Evolutionary conservation across 2,113 vertebrate species (phyloP), one percentile per base, ranked within the genome.

Genomic region (Scalopus aquaticus): DNA sequence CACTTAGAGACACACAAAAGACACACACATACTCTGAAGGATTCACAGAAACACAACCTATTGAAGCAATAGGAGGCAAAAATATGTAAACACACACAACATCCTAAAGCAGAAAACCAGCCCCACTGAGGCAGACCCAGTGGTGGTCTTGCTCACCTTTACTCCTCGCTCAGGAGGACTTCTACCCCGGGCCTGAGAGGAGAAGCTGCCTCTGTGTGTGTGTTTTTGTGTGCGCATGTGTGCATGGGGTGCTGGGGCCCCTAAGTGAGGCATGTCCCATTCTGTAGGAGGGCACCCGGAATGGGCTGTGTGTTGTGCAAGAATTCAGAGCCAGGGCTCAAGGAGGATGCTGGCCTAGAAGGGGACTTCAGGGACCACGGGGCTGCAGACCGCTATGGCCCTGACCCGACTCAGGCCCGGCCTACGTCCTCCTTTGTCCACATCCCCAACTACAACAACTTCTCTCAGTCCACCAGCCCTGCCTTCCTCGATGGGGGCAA

Each of bases 261-360:
- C 58, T 3, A 19, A 79, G 11, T 93, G 35, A 97, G 70, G 35
- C 49, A 24, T 51, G 20, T n/a, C 39, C 44, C 20, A 0, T 95
- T 96, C 81, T 72, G 9, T 56, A 85, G 54, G 89, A 96, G 95
- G 76, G 80, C 17, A 51, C 97, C 94, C 96, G 96, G 95, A 51
- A 99, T 99, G 99, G 99, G 99, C 98, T 99, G 99, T 98, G 97
- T 98, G 97, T 99, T 98, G 97, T 99, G 99, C 97, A 99, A 99
- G 97, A 98, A 99, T 98, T 98, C 97, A 95, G 98, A 98, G 91
- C 93, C 93, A 0, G 95, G 19, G 42, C 4, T 88, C 94, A 76
- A 95, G 80, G 86, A 93, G 80, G 95, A 86, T 9, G 97, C 92
- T 39, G 37, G 94, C 80, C 1, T 84, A 35, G 84, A 95, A 73